phyloP scores from a whole-genome alignment of 2,113 vertebrate species.

The Irena cyanogastra region DNA sequence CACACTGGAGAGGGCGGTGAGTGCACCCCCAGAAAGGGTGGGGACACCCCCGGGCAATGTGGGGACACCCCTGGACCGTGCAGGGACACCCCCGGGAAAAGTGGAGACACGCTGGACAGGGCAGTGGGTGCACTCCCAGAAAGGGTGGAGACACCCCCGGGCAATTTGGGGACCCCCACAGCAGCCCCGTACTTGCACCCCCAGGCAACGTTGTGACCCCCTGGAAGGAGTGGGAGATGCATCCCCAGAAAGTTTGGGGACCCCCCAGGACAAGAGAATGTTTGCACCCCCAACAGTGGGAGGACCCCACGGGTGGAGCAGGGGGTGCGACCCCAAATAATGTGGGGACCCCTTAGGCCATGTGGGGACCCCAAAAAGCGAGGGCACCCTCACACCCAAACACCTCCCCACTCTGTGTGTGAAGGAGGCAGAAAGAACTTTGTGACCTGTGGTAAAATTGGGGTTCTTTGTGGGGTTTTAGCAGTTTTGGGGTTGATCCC shows the following conservation, averaged over 20 bases:
- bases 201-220: no score
- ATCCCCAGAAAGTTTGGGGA: not conserved
- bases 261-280: no score
- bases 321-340: no score
- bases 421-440: not conserved
- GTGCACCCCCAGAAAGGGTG: not conserved
- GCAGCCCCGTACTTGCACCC: not conserved
- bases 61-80: no score
- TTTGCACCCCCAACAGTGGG: not conserved
- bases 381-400: not conserved
- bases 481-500: not conserved
- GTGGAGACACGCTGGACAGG: not conserved
- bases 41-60: not conserved
- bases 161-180: no score
- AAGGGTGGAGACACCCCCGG: not conserved
- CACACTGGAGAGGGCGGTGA: no score
- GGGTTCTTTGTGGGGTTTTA: not conserved
- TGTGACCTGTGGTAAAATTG: rapidly evolving
- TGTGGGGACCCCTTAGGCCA: not conserved
- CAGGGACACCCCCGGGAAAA: not conserved
- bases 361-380: not conserved
- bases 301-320: not conserved
- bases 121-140: rapidly evolving
- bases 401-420: rapidly evolving
- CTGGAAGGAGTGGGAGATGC: not conserved